phyloP scores from a whole-genome alignment of 2,113 vertebrate genomes.

The Nothocercus nigrocapillus region DNA sequence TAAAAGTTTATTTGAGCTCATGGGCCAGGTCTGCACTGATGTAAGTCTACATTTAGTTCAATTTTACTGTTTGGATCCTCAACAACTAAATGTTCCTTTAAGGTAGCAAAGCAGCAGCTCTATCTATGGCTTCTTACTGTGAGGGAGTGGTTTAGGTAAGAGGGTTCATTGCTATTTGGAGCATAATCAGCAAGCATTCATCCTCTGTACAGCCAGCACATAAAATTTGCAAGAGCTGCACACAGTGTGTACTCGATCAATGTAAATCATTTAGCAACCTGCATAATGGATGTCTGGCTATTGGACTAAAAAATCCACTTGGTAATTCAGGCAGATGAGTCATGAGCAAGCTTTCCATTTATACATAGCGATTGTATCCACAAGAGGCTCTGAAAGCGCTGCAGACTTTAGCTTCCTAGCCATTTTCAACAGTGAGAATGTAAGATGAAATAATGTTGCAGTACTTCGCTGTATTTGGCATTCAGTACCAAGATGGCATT shows the following conservation, averaged over 20 bases:
- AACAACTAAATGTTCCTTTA: not conserved
- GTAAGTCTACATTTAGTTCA: not conserved
- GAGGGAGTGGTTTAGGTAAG: slow-evolving; percentile 39
- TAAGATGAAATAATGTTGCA: not conserved
- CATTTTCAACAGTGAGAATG: not conserved
- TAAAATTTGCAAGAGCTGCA: slow-evolving; percentile 58
- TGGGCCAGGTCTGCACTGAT: not conserved
- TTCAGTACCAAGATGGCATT: not conserved
- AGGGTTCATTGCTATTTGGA: slow-evolving; percentile 53
- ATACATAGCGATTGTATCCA: not conserved
- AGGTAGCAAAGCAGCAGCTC: slow-evolving; percentile 14
- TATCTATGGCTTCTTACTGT: slow-evolving; percentile 20
- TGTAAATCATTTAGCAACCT: slow-evolving; percentile 52
- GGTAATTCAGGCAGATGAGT: slow-evolving; percentile 44
- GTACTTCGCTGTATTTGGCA: not conserved
- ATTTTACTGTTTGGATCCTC: not conserved
- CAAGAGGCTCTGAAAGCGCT: slow-evolving; percentile 22
- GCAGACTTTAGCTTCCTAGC: slow-evolving; percentile 3
- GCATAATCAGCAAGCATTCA: slow-evolving; percentile 47
- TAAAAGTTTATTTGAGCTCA: not conserved
- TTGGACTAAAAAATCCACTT: slow-evolving; percentile 35
- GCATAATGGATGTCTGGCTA: slow-evolving; percentile 33
- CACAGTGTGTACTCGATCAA: not conserved
- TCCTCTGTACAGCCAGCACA: slow-evolving; percentile 16
- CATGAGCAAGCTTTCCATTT: slow-evolving; percentile 41